A percentile compares a stretch with the other conserved stretches of the same genome.
These are phyloP conservation scores for Rhineura floridana DNA, from an alignment of 2,113 vertebrate genomes.

Conservation along the genomic window DNA sequence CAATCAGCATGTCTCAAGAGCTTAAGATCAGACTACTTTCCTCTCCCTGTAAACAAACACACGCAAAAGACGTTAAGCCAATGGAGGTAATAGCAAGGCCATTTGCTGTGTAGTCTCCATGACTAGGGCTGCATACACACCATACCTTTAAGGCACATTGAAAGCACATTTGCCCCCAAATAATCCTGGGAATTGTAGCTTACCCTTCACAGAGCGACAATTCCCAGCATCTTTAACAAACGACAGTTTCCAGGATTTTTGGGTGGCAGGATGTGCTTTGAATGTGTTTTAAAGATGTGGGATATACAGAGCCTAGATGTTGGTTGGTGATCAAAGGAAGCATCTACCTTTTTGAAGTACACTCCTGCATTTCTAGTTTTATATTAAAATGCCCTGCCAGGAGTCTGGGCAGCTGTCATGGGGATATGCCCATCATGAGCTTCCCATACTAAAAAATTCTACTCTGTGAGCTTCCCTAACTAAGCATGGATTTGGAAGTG, in stretches of 20 bases:
- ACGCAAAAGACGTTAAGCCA: background rate
- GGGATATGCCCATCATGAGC: background rate
- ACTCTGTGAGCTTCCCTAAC: background rate
- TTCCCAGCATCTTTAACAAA: too few species aligned
- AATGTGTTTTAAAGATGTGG: too few species aligned
- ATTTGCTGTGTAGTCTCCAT: background rate
- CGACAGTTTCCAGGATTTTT: too few species aligned
- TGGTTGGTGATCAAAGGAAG: background rate
- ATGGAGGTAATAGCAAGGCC: background rate
- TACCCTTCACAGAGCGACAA: too few species aligned
- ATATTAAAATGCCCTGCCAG: background rate
- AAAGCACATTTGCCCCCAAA: too few species aligned
- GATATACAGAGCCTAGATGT: too few species aligned
- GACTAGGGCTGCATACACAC: too few species aligned
- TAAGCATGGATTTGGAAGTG: background rate
- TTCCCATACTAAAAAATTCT: background rate
- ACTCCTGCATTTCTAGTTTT: background rate
- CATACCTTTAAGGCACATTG: too few species aligned
- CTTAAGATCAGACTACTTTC: background rate
- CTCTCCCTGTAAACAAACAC: too few species aligned
- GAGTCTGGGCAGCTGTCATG: background rate
- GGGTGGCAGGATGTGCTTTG: too few species aligned
- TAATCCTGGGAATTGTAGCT: too few species aligned
- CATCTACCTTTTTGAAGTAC: background rate
- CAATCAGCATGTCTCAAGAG: background rate